phyloP scores from a whole-genome alignment of 1,140 invertebrate species.

The Caerostris extrusa region DNA sequence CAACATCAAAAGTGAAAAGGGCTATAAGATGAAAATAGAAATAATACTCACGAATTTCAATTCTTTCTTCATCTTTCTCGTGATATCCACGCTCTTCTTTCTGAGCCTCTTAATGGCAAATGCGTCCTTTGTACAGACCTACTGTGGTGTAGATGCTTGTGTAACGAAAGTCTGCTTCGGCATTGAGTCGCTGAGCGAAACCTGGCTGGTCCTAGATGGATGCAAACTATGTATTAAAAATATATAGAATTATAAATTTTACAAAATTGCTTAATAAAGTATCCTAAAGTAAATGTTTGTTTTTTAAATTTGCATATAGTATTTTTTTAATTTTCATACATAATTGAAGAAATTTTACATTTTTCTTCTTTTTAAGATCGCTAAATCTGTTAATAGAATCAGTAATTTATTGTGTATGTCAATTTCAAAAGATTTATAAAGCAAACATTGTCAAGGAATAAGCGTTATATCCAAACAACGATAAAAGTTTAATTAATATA shows the following conservation, averaged over 20 bases:
- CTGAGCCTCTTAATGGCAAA: slow-evolving; percentile 94
- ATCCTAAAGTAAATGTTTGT: neutral
- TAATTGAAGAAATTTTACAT: neutral
- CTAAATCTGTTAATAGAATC: too few species aligned
- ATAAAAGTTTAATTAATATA: too few species aligned
- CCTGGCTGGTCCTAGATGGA: slow-evolving; percentile 90
- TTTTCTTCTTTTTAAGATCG: too few species aligned
- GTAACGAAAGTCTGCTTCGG: slow-evolving; percentile 91
- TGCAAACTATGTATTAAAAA: slow-evolving; percentile 61
- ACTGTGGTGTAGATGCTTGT: slow-evolving; percentile 93
- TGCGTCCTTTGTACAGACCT: slow-evolving; percentile 92
- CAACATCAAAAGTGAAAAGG: too few species aligned
- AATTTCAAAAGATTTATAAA: too few species aligned
- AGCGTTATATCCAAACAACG: too few species aligned
- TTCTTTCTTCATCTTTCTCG: slow-evolving; percentile 95
- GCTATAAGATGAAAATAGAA: too few species aligned
- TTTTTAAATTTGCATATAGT: neutral
- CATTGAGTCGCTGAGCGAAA: slow-evolving; percentile 92
- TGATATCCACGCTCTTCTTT: slow-evolving; percentile 94
- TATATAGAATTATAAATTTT: neutral
- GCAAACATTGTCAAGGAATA: too few species aligned
- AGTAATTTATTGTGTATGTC: too few species aligned
- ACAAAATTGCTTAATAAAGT: neutral
- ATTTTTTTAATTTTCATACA: neutral
- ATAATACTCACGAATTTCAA: slow-evolving; percentile 88